A percentile compares a stretch with the other conserved stretches of the same genome.
These are phyloP conservation scores for Trididemnum miniatum DNA, from an alignment of 23 tunicate species.

Conservation along the genomic window DNA sequence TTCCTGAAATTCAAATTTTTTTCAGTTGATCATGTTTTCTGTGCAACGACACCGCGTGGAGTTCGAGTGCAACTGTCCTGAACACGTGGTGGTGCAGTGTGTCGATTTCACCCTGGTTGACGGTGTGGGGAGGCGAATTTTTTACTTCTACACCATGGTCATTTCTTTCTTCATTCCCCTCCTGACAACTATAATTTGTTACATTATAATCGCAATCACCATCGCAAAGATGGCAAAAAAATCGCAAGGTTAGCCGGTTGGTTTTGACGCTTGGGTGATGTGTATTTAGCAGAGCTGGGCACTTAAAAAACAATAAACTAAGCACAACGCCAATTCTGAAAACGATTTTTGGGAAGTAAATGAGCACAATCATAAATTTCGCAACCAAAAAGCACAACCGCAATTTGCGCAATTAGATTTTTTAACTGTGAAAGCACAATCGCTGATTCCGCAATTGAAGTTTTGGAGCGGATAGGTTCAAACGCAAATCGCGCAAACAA, in stretches of 20 bases:
- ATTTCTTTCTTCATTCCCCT: conserved; percentile 81
- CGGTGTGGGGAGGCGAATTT: conserved; percentile 6
- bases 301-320: too few species aligned
- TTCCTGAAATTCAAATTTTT: not conserved
- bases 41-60: conserved; percentile 16
- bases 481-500: too few species aligned
- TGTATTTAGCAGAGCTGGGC: too few species aligned
- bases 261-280: too few species aligned
- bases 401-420: too few species aligned
- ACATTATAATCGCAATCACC: conserved; percentile 55
- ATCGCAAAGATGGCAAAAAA: conserved; percentile 69
- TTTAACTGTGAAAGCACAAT: too few species aligned
- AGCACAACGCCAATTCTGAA: not conserved
- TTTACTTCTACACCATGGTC: conserved; percentile 64
- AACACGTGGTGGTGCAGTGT: conserved; percentile 64
- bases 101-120: conserved; percentile 50
- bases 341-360: too few species aligned
- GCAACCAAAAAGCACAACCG: too few species aligned
- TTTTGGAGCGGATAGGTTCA: too few species aligned
- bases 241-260: conserved; percentile 63
- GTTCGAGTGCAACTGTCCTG: conserved; percentile 56
- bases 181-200: conserved; percentile 65
- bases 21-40: conserved; percentile 53
- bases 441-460: too few species aligned
- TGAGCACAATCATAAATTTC: too few species aligned